Conservation (phyloP, 2,113 vertebrate genomes). For the Chloebia gouldiae region DNA sequence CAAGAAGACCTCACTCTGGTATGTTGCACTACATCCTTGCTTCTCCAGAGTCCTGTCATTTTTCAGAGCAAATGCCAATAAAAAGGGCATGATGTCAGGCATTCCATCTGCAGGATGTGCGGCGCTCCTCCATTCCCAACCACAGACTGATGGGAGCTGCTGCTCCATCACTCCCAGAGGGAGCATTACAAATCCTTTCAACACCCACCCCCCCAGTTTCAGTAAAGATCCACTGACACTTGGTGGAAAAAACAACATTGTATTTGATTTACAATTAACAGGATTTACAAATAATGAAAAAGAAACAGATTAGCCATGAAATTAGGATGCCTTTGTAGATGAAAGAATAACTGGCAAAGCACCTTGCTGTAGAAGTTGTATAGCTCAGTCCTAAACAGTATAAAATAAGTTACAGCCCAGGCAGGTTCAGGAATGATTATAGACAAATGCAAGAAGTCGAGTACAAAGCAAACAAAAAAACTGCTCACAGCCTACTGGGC, state of each 20-base stretch:
- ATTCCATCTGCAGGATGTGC: neutral
- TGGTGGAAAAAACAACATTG: constrained; percentile 73
- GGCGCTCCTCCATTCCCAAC: neutral
- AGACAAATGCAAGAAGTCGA: neutral
- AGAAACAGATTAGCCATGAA: constrained; percentile 60
- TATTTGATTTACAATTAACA: constrained; percentile 80
- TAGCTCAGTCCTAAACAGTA: constrained; percentile 39
- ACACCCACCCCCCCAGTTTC: neutral
- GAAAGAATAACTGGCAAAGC: constrained; percentile 52
- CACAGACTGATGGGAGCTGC: neutral
- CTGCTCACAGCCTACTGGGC: neutral
- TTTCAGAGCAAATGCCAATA: constrained; percentile 20
- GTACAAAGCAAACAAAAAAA: neutral
- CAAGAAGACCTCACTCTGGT: neutral
- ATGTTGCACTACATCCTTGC: neutral
- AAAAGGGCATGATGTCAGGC: constrained; percentile 8
- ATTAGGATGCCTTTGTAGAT: constrained; percentile 49
- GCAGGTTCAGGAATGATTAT: constrained; percentile 25
- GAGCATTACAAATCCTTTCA: neutral
- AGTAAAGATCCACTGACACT: constrained; percentile 45
- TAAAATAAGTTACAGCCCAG: constrained; percentile 54
- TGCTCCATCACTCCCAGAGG: neutral
- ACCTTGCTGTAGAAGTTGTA: constrained; percentile 30
- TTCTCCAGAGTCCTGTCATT: constrained; percentile 24
- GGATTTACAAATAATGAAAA: constrained; percentile 77